Conservation (phyloP, 2,888 invertebrate species). For the Epinotia bilunana region DNA sequence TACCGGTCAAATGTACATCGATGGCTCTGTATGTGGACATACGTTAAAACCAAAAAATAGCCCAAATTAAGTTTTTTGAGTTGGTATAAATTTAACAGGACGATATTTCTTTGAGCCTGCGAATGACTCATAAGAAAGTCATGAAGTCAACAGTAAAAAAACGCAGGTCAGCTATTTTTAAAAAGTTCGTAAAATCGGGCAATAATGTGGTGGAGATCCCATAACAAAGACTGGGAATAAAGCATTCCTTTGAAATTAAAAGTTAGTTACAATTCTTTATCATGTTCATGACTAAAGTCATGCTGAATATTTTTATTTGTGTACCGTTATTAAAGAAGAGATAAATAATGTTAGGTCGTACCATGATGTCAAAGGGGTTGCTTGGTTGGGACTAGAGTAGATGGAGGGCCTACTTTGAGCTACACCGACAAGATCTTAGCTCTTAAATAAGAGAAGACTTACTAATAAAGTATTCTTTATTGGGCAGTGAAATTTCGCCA, state of each 20-base stretch:
- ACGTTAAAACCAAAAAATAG: no score
- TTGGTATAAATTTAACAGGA: not conserved
- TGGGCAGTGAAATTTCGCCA: no score
- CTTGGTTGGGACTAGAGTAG: no score
- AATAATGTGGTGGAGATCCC: not conserved
- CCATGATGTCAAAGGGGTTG: no score
- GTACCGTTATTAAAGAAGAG: not conserved
- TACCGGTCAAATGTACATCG: no score
- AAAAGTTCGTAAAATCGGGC: not conserved
- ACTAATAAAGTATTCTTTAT: no score
- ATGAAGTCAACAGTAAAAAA: not conserved
- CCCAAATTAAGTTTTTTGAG: no score
- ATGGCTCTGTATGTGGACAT: no score
- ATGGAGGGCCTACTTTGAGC: no score
- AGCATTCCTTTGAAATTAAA: not conserved
- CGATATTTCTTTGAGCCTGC: not conserved
- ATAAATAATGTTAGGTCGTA: no score
- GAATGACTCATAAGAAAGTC: not conserved
- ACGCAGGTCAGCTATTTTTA: not conserved
- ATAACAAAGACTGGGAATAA: not conserved
- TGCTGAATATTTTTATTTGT: not conserved
- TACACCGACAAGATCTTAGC: no score
- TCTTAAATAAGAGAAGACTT: no score
- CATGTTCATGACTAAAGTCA: not conserved
- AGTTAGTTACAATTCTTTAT: not conserved